Evolutionary conservation across 2,113 vertebrate genomes (phyloP).

Genomic region (Aldabrachelys gigantea): DNA sequence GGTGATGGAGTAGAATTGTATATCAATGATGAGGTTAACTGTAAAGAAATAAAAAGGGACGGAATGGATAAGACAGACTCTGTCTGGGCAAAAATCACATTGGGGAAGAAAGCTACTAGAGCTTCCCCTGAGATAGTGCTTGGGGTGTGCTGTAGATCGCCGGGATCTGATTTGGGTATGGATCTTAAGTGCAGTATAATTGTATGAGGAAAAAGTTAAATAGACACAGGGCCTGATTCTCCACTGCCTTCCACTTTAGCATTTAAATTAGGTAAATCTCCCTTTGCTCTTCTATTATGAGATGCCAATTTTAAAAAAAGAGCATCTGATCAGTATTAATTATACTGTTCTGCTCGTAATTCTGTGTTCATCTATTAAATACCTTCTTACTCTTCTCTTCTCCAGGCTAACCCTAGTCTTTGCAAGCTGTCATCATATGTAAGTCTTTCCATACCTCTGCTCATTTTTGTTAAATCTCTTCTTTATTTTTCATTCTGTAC

Average conservation of each 20-base stretch:
- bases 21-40: too few relatives aligned
- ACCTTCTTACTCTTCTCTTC: background rate
- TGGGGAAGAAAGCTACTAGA: too few relatives aligned
- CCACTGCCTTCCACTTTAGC: background rate
- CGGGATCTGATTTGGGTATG: background rate
- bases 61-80: too few relatives aligned
- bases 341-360: background rate
- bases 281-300: background rate
- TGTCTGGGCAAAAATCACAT: too few relatives aligned
- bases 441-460: background rate
- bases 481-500: background rate
- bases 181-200: background rate
- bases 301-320: background rate
- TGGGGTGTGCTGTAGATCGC: too few relatives aligned
- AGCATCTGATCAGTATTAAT: background rate
- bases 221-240: background rate
- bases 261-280: background rate
- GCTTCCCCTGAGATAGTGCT: too few relatives aligned
- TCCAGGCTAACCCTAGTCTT: background rate
- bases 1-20: too few relatives aligned
- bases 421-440: background rate
- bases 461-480: background rate
- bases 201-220: background rate
- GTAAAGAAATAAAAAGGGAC: too few relatives aligned
- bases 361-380: background rate